Conservation (phyloP, 2,797 vertebrate species). For the Alca torda region DNA sequence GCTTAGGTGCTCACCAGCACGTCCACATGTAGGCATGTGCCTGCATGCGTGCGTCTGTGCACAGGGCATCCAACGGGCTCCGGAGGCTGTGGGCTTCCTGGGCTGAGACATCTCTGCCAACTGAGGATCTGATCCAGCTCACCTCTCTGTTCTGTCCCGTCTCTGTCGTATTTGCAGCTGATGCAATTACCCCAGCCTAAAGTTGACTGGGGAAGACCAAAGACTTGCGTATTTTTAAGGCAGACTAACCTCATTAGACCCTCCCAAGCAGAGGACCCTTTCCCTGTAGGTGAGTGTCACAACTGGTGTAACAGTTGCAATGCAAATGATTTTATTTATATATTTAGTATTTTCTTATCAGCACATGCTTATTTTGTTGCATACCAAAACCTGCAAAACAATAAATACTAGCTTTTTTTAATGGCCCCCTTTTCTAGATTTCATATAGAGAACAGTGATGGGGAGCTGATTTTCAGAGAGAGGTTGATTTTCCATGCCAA, state of each 20-base stretch:
- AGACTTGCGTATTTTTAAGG: neutral
- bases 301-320: neutral
- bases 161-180: neutral
- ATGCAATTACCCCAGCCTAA: neutral
- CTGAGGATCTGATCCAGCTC: neutral
- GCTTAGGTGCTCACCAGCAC: fast-evolving
- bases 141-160: neutral
- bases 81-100: neutral
- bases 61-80: fast-evolving
- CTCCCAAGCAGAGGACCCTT: neutral
- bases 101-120: neutral
- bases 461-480: neutral
- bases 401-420: neutral
- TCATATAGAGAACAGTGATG: neutral
- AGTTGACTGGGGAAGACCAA: neutral
- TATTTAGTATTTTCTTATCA: neutral
- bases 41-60: neutral
- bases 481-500: neutral
- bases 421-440: neutral
- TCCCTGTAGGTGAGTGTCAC: neutral
- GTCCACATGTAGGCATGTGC: neutral
- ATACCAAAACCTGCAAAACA: neutral
- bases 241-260: neutral
- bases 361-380: neutral
- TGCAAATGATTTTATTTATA: neutral